A percentile compares a stretch with the other conserved stretches of the same genome.
These are phyloP conservation scores for Oreohelix idahoensis DNA, from an alignment of 1,140 invertebrate genomes.

Conservation along the genomic window DNA sequence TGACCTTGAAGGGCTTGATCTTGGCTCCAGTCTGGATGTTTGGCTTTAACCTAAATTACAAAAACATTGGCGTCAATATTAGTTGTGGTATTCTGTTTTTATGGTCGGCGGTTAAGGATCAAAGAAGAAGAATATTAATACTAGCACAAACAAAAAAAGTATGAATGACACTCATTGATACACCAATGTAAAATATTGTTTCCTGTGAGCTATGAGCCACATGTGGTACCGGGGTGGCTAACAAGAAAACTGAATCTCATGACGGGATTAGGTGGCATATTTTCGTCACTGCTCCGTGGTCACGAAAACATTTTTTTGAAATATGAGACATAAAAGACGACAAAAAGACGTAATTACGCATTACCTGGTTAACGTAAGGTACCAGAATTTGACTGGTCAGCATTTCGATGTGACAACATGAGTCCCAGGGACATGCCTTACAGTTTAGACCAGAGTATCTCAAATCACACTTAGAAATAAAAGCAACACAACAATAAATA, in stretches of 20 bases:
- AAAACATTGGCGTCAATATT: not conserved
- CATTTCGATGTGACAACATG: constrained; percentile 6
- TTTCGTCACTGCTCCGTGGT: too few relatives aligned
- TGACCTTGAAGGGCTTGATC: constrained; percentile 25
- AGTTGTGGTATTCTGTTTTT: too few relatives aligned
- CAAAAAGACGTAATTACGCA: not conserved
- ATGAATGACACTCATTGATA: too few relatives aligned
- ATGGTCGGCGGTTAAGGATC: too few relatives aligned
- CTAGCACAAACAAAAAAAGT: too few relatives aligned
- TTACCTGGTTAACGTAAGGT: constrained; percentile 22
- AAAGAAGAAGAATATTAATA: too few relatives aligned
- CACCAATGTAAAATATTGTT: too few relatives aligned
- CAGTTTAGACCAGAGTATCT: constrained; percentile 12
- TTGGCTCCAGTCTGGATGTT: constrained; percentile 14
- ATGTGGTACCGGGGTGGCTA: too few relatives aligned
- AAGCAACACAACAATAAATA: not conserved
- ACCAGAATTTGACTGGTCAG: not conserved
- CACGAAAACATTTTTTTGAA: too few relatives aligned
- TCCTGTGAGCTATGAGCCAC: too few relatives aligned
- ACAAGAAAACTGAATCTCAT: too few relatives aligned
- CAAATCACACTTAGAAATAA: not conserved
- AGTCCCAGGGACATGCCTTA: constrained; percentile 10
- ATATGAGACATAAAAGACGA: not conserved
- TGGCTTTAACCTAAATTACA: constrained; percentile 3
- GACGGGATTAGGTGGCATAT: too few relatives aligned